A percentile compares a stretch with the other conserved stretches of the same genome.
phyloP scores from a whole-genome alignment of 2,113 vertebrate species.

The Chionis minor region DNA sequence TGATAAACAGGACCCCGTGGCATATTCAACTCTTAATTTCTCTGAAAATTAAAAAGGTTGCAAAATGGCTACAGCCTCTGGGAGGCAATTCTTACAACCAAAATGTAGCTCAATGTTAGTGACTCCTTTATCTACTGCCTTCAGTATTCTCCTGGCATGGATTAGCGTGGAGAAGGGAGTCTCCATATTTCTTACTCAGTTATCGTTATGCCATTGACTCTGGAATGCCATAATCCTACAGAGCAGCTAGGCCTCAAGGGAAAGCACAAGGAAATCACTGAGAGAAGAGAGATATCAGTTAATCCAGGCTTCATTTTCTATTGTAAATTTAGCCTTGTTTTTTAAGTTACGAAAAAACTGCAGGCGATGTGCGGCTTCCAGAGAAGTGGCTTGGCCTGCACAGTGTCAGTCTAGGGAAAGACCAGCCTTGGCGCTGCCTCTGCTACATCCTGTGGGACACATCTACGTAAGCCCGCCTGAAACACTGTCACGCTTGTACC shows the following conservation, averaged over 20 bases:
- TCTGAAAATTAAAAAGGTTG: conserved; percentile 43
- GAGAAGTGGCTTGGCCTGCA: not conserved
- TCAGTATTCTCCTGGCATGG: not conserved
- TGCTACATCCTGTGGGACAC: not conserved
- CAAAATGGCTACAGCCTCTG: conserved; percentile 29
- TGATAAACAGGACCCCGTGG: conserved; percentile 16
- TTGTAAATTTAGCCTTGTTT: not conserved
- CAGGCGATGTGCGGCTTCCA: not conserved
- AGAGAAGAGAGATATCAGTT: not conserved
- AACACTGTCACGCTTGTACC: not conserved
- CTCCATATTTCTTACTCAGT: conserved; percentile 22
- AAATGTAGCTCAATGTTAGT: not conserved
- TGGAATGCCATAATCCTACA: conserved; percentile 24
- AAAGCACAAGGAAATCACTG: conserved; percentile 15
- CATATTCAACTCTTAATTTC: conserved; percentile 31
- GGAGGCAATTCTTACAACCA: conserved; percentile 1
- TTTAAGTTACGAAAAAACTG: not conserved
- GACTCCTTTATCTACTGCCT: conserved; percentile 40
- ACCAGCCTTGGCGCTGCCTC: not conserved
- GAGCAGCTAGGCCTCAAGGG: not conserved
- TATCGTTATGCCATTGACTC: conserved; percentile 11
- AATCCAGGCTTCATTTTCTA: conserved; percentile 21
- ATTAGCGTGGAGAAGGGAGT: not conserved
- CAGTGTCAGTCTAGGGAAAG: not conserved
- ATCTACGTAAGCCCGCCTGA: not conserved